These are phyloP conservation scores for Aplochiton taeniatus DNA, from an alignment of 2,797 vertebrate genomes.

Conservation along the genomic window DNA sequence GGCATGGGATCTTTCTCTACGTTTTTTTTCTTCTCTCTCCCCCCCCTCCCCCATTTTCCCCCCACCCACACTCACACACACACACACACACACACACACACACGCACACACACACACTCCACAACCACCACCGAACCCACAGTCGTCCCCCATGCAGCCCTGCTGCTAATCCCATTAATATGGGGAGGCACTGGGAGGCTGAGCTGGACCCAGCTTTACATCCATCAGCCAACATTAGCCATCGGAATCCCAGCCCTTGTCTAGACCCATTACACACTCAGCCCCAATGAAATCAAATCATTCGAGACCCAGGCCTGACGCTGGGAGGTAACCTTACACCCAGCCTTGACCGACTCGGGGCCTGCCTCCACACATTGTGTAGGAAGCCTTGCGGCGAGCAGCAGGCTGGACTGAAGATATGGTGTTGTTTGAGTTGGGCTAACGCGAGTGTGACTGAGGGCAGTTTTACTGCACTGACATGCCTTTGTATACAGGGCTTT, in stretches of 20 bases:
- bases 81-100: no score
- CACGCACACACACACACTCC: no score
- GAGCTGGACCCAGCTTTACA: constrained; percentile 69
- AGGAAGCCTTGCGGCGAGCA: constrained; percentile 10
- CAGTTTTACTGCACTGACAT: not conserved
- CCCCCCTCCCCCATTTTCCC: constrained; percentile 62
- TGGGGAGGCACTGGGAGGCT: constrained; percentile 69
- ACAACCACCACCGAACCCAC: no score
- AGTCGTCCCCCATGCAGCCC: no score
- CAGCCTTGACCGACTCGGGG: constrained; percentile 18
- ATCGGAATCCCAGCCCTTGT: constrained; percentile 74
- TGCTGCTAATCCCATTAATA: constrained; percentile 78
- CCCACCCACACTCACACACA: no score
- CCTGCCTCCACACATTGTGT: constrained; percentile 17
- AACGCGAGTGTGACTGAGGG: not conserved
- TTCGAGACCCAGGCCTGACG: constrained; percentile 53
- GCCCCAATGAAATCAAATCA: constrained; percentile 62
- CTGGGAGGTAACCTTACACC: constrained; percentile 40
- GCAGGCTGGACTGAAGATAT: constrained; percentile 11
- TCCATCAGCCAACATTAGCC: constrained; percentile 73
- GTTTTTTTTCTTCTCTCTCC: constrained; percentile 39
- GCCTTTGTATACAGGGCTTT: not conserved
- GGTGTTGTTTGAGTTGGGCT: constrained; percentile 13
- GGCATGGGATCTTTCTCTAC: constrained; percentile 61
- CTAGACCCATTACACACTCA: constrained; percentile 70